Conservation (phyloP, 1,140 invertebrate genomes). For the Ostrea denselamellosa region DNA sequence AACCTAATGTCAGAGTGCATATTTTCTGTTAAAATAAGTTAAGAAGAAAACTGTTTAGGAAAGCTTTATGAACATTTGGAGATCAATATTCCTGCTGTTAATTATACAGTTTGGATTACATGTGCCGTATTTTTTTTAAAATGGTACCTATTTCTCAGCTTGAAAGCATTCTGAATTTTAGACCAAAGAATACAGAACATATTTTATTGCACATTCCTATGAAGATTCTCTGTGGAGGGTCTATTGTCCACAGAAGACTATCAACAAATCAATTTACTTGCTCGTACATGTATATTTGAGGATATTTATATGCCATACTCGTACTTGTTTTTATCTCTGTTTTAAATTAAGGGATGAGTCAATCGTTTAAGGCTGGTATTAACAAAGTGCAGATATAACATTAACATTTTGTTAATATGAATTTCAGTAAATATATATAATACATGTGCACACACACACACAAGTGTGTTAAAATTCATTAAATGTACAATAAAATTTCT, state of each 20-base stretch:
- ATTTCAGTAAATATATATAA: too few relatives aligned
- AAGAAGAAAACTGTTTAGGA: neutral
- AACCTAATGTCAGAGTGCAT: neutral
- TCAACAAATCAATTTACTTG: conserved; percentile 23
- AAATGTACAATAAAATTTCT: too few relatives aligned
- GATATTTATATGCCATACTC: neutral
- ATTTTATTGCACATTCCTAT: conserved; percentile 28
- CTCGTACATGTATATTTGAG: neutral
- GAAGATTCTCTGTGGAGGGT: neutral
- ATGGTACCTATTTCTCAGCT: conserved; percentile 15
- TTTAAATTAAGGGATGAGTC: too few relatives aligned
- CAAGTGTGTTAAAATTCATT: too few relatives aligned
- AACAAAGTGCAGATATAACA: too few relatives aligned
- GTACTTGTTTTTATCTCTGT: neutral
- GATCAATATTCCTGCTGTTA: conserved; percentile 24
- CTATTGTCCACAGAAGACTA: neutral
- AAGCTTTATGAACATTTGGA: neutral
- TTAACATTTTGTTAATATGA: too few relatives aligned
- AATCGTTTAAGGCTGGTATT: too few relatives aligned
- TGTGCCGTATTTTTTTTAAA: neutral
- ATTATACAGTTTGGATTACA: conserved; percentile 19
- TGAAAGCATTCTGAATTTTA: conserved; percentile 10
- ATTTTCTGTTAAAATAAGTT: neutral
- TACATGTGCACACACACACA: too few relatives aligned
- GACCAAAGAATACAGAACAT: conserved; percentile 20